A percentile compares a stretch with the other conserved stretches of the same genome.
These are phyloP conservation scores for Micrasema minimum DNA, from an alignment of 1,140 invertebrate species.

Conservation along the genomic window DNA sequence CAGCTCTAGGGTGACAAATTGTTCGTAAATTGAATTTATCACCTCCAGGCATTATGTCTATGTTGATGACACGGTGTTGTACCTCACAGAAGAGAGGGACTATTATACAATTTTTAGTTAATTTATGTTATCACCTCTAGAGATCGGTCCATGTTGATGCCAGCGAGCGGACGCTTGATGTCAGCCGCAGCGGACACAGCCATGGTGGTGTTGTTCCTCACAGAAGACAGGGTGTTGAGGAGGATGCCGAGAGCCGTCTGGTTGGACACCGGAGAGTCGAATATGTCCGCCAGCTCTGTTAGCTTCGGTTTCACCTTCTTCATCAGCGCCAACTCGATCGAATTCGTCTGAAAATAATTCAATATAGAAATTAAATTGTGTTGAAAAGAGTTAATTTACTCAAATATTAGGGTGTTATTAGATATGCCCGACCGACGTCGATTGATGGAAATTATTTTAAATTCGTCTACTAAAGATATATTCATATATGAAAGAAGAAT, in stretches of 20 bases:
- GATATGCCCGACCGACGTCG: too few species aligned
- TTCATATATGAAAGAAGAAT: too few species aligned
- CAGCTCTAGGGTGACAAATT: too few species aligned
- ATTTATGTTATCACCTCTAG: constrained; percentile 68
- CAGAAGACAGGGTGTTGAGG: constrained; percentile 72
- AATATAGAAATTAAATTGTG: not conserved
- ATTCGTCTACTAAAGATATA: too few species aligned
- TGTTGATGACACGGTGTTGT: too few species aligned
- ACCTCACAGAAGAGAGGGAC: too few species aligned
- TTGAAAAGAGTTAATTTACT: not conserved
- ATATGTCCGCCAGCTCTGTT: constrained; percentile 75
- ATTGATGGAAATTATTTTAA: too few species aligned
- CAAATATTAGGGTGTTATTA: too few species aligned
- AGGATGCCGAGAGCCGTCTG: constrained; percentile 76
- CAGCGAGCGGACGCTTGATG: constrained; percentile 76
- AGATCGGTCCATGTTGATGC: constrained; percentile 73
- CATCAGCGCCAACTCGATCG: constrained; percentile 72
- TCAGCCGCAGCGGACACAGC: constrained; percentile 78
- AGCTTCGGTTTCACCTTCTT: constrained; percentile 75
- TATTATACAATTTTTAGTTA: too few species aligned
- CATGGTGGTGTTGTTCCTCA: constrained; percentile 76
- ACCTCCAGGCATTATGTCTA: too few species aligned
- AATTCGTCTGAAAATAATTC: constrained; percentile 62
- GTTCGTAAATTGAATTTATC: too few species aligned
- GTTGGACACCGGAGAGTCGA: constrained; percentile 80